These are phyloP conservation scores for Prolemur simus DNA, from an alignment of 2,113 vertebrate species.

Conservation along the genomic window DNA sequence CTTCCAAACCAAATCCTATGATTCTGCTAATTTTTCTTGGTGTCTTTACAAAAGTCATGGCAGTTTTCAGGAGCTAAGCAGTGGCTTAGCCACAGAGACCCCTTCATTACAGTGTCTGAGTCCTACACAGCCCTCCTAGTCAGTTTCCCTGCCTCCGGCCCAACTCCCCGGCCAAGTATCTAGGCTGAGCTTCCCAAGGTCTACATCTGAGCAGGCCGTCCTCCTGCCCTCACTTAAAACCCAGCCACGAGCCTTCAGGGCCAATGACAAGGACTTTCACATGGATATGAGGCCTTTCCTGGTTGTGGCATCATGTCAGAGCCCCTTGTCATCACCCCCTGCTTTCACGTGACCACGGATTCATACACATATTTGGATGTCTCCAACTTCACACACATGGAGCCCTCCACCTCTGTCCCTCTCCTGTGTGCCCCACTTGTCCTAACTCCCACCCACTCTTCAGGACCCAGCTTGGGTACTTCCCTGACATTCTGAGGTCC, in stretches of 20 bases:
- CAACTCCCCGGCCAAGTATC: neutral
- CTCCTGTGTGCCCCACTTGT: neutral
- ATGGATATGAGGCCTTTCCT: neutral
- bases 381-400: neutral
- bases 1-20: neutral
- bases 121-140: neutral
- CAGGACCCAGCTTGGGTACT: neutral
- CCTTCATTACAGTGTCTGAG: neutral
- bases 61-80: neutral
- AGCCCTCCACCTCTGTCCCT: neutral
- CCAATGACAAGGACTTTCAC: neutral
- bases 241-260: neutral
- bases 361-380: neutral
- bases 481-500: neutral
- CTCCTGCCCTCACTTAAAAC: neutral
- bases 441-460: neutral
- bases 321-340: too few relatives aligned
- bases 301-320: accelerated
- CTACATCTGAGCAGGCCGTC: neutral
- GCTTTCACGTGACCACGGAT: neutral
- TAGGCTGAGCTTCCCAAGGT: neutral
- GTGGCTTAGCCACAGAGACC: neutral
- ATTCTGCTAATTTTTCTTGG: neutral
- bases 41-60: neutral
- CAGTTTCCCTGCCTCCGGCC: neutral